Evolutionary conservation across 2,888 invertebrate species (phyloP), one percentile per base, ranked within the genome.

Genomic region (Pristionchus maxplancki): DNA sequence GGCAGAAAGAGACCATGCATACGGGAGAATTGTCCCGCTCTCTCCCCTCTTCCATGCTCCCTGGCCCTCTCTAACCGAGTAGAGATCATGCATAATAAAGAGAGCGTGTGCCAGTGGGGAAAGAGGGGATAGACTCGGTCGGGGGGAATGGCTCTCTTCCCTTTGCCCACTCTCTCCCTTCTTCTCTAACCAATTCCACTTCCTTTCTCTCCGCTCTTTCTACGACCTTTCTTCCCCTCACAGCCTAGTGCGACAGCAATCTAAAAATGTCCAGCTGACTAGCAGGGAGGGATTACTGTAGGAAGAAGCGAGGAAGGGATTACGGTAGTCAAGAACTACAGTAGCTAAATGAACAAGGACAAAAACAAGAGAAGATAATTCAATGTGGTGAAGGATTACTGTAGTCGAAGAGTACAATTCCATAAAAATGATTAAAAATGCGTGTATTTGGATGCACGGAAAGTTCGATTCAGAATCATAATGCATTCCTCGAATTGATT

Each of bases 181-280:
- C 44, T 44, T n/a, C 81, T 28, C 50, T 82, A 28, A 17, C 4
- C 28, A 34, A 82, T 40, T 50, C 50, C 44, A 82, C 48, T 34
- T 83, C 53, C n/a, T 53, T 53, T 53, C 58, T 34, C 48, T 24
- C 85, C 53, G 20, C 67, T 85, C 85, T 34, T 85, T 44, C 67
- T 85, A 40, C 67, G 28, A 44, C 67, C 67, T 28, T 64, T 67
- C 67, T 31, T 64, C 67, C 62, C 40, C 44, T 44, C 44, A 9
- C 11, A 34, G 40, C 48, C 24, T 71, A 44, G 74, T 74, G 74
- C 40, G 64, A 48, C 28, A 44, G 78, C 44, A 81, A 28, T 81
- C 50, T 48, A 50, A 81, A 44, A 83, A n/a, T 28, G 86, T 44
- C 20, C 53, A 86, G 64, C 34, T 34, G 71, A 71, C 20, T 15